These are phyloP conservation scores for Hydrolagus affinis DNA, from an alignment of 2,113 vertebrate species.

Conservation along the genomic window DNA sequence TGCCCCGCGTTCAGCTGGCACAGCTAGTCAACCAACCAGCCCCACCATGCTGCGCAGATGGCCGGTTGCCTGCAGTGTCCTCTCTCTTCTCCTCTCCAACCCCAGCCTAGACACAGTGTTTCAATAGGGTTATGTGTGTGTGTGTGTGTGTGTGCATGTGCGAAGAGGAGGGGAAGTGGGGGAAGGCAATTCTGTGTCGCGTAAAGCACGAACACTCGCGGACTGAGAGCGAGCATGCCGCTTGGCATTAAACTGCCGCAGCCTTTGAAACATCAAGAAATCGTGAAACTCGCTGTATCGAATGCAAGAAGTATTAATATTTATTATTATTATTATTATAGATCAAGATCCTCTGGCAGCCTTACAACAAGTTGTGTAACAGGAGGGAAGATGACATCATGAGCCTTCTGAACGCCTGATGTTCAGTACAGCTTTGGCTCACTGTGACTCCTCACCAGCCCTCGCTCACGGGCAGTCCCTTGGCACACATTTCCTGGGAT, in stretches of 20 bases:
- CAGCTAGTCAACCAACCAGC: background rate
- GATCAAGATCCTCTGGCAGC: conserved; percentile 10
- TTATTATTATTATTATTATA: too few relatives aligned
- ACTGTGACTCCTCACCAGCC: conserved; percentile 15
- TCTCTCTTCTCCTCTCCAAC: background rate
- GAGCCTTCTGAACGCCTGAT: background rate
- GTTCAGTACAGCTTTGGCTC: background rate
- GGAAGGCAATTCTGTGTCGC: background rate
- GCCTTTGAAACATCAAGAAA: too few relatives aligned
- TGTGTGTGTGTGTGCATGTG: too few relatives aligned
- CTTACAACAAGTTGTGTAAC: conserved; percentile 16
- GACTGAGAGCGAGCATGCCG: background rate
- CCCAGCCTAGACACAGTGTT: background rate
- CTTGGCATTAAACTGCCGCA: conserved; percentile 4
- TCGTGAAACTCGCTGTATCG: too few relatives aligned
- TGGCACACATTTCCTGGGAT: background rate
- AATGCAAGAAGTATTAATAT: too few relatives aligned
- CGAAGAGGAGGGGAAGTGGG: too few relatives aligned
- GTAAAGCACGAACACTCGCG: conserved; percentile 7
- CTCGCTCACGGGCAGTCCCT: background rate
- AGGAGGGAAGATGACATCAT: conserved; percentile 19
- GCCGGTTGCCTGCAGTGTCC: background rate
- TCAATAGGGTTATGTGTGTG: background rate
- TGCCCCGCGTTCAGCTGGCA: background rate
- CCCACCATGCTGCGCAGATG: conserved; percentile 15